A percentile compares a stretch with the other conserved stretches of the same genome.
Evolutionary conservation across 1,140 invertebrate species (phyloP).

Genomic region (Trachymyrmex cornetzi): DNA sequence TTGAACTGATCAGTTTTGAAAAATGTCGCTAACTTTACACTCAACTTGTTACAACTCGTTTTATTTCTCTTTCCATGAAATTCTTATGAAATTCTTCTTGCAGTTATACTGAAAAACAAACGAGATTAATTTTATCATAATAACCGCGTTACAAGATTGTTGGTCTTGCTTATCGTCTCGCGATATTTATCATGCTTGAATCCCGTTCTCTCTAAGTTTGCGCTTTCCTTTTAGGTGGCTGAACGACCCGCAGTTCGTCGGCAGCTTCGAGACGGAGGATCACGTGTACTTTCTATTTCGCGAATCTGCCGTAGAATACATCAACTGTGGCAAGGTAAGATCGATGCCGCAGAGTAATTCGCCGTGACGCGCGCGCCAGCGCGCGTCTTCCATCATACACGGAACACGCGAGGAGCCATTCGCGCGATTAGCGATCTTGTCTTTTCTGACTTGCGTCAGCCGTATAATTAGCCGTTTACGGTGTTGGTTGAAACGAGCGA

Average conservation of each 20-base stretch:
- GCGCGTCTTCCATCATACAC: neutral
- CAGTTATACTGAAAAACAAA: conserved; percentile 13
- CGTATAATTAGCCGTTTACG: conserved; percentile 61
- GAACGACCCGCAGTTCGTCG: conserved; percentile 97
- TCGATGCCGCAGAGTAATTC: conserved; percentile 33
- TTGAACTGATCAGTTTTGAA: neutral
- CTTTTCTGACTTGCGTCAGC: conserved; percentile 51
- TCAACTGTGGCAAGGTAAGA: conserved; percentile 97
- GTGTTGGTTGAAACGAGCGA: conserved; percentile 45
- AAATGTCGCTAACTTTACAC: neutral
- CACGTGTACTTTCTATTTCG: conserved; percentile 97
- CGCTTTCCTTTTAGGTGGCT: conserved; percentile 91
- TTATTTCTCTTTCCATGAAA: neutral
- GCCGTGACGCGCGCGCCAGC: conserved; percentile 31
- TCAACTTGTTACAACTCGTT: neutral
- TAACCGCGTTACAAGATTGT: neutral
- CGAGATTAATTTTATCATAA: conserved; percentile 17
- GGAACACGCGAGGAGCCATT: neutral
- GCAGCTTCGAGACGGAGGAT: conserved; percentile 95
- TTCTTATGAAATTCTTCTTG: neutral
- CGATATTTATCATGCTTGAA: neutral
- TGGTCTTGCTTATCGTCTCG: neutral
- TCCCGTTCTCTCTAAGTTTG: neutral
- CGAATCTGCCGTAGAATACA: conserved; percentile 96
- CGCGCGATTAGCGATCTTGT: conserved; percentile 55